Percentiles rank a stretch among this genome's conserved stretches.
Evolutionary conservation across 2,113 vertebrate genomes (phyloP).

Genomic region (Myanophis thanlyinensis): DNA sequence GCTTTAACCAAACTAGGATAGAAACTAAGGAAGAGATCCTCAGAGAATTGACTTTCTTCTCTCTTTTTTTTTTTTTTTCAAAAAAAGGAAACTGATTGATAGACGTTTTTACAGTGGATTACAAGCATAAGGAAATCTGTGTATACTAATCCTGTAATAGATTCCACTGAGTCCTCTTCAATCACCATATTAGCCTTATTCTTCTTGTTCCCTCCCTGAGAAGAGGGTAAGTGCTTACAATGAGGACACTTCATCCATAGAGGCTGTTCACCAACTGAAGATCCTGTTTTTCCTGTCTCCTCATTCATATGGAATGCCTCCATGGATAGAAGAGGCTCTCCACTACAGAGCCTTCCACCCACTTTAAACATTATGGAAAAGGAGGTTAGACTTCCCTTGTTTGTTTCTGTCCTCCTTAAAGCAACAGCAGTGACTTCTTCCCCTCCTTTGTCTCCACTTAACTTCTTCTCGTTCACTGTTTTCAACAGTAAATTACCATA

Average conservation of each 20-base stretch:
- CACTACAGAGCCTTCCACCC: background rate
- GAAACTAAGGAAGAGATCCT: background rate
- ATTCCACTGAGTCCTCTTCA: background rate
- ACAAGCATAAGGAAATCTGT: background rate
- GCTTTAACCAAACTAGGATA: background rate
- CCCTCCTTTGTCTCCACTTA: background rate
- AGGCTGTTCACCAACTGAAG: background rate
- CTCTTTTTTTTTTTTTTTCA: background rate
- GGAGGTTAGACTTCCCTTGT: background rate
- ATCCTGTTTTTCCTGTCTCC: background rate
- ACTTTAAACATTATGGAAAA: background rate
- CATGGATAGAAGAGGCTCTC: background rate
- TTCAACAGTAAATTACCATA: background rate
- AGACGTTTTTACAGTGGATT: background rate
- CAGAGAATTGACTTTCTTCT: background rate
- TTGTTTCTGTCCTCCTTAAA: background rate
- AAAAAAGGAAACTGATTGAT: background rate
- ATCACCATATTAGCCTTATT: background rate
- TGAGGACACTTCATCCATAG: background rate
- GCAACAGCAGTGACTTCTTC: background rate
- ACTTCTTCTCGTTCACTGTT: background rate
- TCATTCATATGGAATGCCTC: background rate
- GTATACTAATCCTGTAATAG: background rate
- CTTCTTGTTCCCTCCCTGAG: background rate
- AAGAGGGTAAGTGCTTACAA: background rate